Evolutionary conservation across 64 coral and sea anemone genomes (phyloP).

Genomic region (Orbicella faveolata): DNA sequence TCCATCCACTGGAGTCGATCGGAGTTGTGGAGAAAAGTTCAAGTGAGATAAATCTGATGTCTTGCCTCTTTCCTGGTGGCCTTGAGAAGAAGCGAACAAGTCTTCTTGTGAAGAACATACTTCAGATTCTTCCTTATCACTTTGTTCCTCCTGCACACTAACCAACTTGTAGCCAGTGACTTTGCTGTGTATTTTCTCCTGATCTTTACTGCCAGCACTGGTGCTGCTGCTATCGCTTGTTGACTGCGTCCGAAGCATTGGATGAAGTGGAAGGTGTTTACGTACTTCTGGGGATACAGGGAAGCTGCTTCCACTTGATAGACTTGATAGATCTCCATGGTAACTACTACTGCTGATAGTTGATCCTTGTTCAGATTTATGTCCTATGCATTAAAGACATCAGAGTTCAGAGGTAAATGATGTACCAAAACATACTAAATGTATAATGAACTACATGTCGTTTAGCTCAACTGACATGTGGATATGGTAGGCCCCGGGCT

Average conservation of each 20-base stretch:
- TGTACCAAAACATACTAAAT: background rate
- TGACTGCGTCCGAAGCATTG: conserved; percentile 33
- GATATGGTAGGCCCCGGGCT: no score
- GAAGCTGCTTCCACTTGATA: conserved; percentile 44
- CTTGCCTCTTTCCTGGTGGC: conserved; percentile 1
- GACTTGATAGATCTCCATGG: conserved; percentile 50
- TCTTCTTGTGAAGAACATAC: conserved; percentile 76
- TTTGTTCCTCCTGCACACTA: background rate
- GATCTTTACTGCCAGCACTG: conserved; percentile 50
- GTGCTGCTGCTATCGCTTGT: conserved; percentile 55
- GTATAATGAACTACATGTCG: no score
- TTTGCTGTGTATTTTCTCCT: background rate
- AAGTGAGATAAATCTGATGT: background rate
- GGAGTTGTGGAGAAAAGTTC: background rate
- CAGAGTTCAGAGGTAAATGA: background rate
- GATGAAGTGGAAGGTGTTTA: conserved; percentile 13
- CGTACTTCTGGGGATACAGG: conserved; percentile 37
- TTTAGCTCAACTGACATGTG: no score
- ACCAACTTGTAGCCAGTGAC: background rate
- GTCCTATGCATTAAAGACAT: conserved; percentile 1
- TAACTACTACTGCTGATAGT: conserved; percentile 52
- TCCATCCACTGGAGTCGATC: conserved; percentile 63
- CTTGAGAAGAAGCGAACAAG: conserved; percentile 55
- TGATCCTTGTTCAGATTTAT: conserved; percentile 32
- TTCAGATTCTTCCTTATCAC: conserved; percentile 2